These are phyloP conservation scores for Hylyphantes graminicola DNA, from an alignment of 1,140 invertebrate genomes.

Conservation along the genomic window DNA sequence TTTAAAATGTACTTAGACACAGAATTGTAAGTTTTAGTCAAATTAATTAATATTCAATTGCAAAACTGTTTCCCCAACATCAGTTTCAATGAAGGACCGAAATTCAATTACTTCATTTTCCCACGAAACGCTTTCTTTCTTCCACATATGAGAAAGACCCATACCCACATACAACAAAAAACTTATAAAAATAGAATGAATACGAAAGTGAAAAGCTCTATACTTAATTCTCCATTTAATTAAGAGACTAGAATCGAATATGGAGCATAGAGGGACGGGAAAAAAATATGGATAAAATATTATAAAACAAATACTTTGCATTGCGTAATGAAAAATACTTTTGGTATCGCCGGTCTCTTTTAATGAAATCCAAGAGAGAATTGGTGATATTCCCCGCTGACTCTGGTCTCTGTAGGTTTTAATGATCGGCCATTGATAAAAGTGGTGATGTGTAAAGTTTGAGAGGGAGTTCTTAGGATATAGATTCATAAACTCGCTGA, in stretches of 20 bases:
- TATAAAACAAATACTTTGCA: slow-evolving; percentile 57
- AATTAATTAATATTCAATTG: too few species aligned
- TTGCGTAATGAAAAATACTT: slow-evolving; percentile 56
- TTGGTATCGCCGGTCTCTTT: slow-evolving; percentile 30
- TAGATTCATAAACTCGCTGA: slow-evolving; percentile 36
- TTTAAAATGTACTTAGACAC: too few species aligned
- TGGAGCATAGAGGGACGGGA: neutral
- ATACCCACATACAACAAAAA: neutral
- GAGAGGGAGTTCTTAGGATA: slow-evolving; percentile 28
- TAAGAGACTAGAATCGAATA: slow-evolving; percentile 32
- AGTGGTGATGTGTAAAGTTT: slow-evolving; percentile 33
- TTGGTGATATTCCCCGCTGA: slow-evolving; percentile 18
- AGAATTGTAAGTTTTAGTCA: too few species aligned
- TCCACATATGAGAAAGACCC: too few species aligned
- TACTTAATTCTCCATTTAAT: slow-evolving; percentile 52
- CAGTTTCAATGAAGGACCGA: too few species aligned
- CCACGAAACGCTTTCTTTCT: too few species aligned
- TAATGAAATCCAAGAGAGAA: slow-evolving; percentile 24
- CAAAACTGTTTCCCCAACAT: too few species aligned
- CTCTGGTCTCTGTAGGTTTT: slow-evolving; percentile 8
- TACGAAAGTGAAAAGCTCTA: slow-evolving; percentile 30
- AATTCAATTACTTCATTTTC: too few species aligned
- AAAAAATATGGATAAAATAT: slow-evolving; percentile 52
- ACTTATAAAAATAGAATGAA: neutral
- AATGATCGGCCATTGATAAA: slow-evolving; percentile 43